These are phyloP conservation scores for Petrosia ficiformis DNA, from an alignment of 37 sponge, comb jelly and placozoan species.

Conservation along the genomic window DNA sequence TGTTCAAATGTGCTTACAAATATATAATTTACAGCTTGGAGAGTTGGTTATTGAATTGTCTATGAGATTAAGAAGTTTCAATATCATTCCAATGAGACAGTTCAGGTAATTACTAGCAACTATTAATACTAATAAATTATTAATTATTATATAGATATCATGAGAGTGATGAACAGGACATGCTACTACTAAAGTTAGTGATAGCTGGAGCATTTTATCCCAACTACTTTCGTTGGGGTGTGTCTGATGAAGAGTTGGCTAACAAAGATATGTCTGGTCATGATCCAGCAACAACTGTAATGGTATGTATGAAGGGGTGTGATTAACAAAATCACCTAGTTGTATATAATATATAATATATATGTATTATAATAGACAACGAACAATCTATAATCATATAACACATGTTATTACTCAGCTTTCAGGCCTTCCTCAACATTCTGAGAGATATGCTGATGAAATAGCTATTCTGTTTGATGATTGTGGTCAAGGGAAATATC, in stretches of 20 bases:
- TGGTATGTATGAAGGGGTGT: constrained; percentile 68
- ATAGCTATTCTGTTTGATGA: constrained; percentile 37
- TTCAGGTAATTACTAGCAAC: no score
- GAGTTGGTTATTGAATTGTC: constrained; percentile 65
- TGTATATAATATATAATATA: no score
- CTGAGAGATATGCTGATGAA: constrained; percentile 28
- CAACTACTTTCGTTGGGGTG: constrained; percentile 68
- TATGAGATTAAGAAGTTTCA: constrained; percentile 49
- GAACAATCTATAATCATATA: no score
- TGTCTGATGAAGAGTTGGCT: constrained; percentile 53
- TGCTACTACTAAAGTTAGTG: constrained; percentile 51
- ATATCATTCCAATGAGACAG: no score
- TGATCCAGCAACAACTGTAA: constrained; percentile 75
- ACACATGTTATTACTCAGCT: no score
- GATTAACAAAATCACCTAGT: not conserved
- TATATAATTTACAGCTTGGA: constrained; percentile 21
- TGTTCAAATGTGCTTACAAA: not conserved
- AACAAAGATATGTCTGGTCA: constrained; percentile 60
- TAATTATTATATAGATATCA: no score
- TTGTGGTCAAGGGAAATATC: constrained; percentile 54
- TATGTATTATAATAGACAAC: no score
- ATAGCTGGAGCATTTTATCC: constrained; percentile 89
- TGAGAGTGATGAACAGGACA: not conserved
- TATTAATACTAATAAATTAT: no score
- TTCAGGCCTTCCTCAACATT: constrained; percentile 44